Evolutionary conservation across 2,797 vertebrate species (phyloP).

Genomic region (Helarctos malayanus): DNA sequence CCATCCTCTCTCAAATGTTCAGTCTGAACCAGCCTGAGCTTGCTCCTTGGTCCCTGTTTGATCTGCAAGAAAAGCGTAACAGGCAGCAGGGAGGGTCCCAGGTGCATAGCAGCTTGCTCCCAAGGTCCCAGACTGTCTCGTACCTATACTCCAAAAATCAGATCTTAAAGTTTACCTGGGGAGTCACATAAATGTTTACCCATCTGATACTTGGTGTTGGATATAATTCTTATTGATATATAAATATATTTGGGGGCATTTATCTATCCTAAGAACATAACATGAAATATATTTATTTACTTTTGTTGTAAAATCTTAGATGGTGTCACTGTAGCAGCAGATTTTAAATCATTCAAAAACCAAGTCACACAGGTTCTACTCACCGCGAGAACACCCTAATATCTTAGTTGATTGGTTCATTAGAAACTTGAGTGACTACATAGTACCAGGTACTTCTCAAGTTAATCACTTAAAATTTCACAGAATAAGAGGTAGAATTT

Average conservation of each 20-base stretch:
- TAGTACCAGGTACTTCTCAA: background rate
- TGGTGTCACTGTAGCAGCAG: background rate
- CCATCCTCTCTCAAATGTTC: background rate
- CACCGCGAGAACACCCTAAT: background rate
- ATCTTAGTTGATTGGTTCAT: background rate
- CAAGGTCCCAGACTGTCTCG: background rate
- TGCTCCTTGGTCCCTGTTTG: background rate
- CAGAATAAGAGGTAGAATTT: background rate
- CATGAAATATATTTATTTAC: background rate
- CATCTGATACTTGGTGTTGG: background rate
- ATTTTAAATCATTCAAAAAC: conserved; percentile 2
- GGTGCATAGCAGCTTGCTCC: background rate
- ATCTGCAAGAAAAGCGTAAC: background rate
- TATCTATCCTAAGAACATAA: background rate
- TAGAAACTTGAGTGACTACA: background rate
- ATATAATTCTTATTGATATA: background rate
- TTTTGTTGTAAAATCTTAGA: background rate
- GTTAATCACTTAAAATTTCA: conserved; percentile 28
- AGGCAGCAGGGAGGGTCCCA: background rate
- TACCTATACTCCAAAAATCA: background rate
- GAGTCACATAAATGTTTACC: background rate
- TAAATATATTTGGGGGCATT: background rate
- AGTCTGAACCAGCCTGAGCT: background rate
- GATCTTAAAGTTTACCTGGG: background rate
- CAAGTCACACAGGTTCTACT: conserved; percentile 7